Conservation (phyloP, 2,888 invertebrate genomes). For the Neoscelio sp. region DNA sequence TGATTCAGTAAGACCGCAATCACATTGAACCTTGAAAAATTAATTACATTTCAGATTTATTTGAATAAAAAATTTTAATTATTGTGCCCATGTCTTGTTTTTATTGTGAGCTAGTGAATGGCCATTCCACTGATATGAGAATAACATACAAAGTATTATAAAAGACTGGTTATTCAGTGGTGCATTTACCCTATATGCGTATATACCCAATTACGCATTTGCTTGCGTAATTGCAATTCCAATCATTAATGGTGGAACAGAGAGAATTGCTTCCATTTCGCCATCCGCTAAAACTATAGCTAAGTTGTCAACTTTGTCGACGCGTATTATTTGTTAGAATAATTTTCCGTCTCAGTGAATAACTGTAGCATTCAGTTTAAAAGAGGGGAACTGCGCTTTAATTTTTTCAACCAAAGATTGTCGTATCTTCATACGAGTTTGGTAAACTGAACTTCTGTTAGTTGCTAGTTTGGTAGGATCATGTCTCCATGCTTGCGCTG, state of each 20-base stretch:
- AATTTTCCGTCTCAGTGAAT: slow-evolving; percentile 26
- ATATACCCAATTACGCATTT: slow-evolving; percentile 53
- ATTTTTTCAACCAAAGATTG: slow-evolving; percentile 39
- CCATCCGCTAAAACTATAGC: slow-evolving; percentile 44
- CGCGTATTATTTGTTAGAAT: slow-evolving; percentile 20
- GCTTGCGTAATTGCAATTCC: slow-evolving; percentile 57
- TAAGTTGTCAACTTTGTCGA: slow-evolving; percentile 47
- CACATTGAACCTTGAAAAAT: neutral
- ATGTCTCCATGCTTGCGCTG: slow-evolving; percentile 54
- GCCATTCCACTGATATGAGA: slow-evolving; percentile 33
- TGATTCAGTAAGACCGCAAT: slow-evolving; percentile 6
- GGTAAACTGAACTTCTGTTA: slow-evolving; percentile 59
- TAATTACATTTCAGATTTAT: too few species aligned
- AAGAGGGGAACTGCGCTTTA: slow-evolving; percentile 30
- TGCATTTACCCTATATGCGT: slow-evolving; percentile 9
- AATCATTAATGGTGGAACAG: slow-evolving; percentile 49
- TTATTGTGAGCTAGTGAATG: neutral
- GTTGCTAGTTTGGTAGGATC: slow-evolving; percentile 47
- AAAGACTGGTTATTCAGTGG: slow-evolving; percentile 18
- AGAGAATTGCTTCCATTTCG: slow-evolving; percentile 40
- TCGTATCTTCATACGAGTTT: slow-evolving; percentile 46
- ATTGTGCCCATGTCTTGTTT: neutral
- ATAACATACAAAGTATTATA: slow-evolving; percentile 20
- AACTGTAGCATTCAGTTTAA: slow-evolving; percentile 33
- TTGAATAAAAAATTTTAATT: neutral